Evolutionary conservation across 2,888 invertebrate genomes (phyloP).

Genomic region (Cryptophagus acutangulus): DNA sequence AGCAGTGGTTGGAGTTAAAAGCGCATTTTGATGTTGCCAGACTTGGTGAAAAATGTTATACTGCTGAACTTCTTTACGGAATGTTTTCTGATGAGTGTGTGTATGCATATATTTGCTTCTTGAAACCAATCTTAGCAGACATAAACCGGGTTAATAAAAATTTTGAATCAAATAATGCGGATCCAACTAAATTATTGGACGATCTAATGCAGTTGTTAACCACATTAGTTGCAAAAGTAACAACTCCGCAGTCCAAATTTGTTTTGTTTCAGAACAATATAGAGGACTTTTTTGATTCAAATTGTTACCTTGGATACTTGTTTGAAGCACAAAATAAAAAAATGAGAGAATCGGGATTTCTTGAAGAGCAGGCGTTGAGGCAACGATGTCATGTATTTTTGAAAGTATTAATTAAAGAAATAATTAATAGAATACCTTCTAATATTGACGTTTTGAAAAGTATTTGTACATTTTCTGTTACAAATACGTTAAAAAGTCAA

Average conservation of each 20-base stretch:
- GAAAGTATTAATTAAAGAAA: conserved; percentile 8
- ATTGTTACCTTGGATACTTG: conserved; percentile 9
- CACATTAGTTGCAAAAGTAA: conserved; percentile 6
- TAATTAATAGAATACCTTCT: conserved; percentile 11
- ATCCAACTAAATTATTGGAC: conserved; percentile 19
- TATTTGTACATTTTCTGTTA: conserved; percentile 8
- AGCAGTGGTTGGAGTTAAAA: conserved; percentile 33
- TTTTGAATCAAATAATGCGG: conserved; percentile 23
- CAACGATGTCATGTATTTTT: conserved; percentile 9
- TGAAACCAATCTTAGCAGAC: conserved; percentile 26
- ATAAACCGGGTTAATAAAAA: conserved; percentile 24
- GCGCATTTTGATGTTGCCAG: not conserved
- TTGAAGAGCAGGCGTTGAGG: conserved; percentile 6
- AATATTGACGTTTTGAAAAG: conserved; percentile 11
- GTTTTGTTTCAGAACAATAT: conserved; percentile 8
- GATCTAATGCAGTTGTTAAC: conserved; percentile 10
- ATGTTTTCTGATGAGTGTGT: conserved; percentile 29
- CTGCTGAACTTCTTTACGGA: conserved; percentile 9
- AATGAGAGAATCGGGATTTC: conserved; percentile 1
- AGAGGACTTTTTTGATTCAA: conserved; percentile 22
- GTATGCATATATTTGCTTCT: conserved; percentile 25
- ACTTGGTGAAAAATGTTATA: not conserved
- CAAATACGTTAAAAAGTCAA: conserved; percentile 8
- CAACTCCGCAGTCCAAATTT: conserved; percentile 7
- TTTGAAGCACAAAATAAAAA: not conserved